Evolutionary conservation across 2,797 vertebrate species (phyloP), one percentile per base, ranked within the genome.

Genomic region (Muscicapa comitata): DNA sequence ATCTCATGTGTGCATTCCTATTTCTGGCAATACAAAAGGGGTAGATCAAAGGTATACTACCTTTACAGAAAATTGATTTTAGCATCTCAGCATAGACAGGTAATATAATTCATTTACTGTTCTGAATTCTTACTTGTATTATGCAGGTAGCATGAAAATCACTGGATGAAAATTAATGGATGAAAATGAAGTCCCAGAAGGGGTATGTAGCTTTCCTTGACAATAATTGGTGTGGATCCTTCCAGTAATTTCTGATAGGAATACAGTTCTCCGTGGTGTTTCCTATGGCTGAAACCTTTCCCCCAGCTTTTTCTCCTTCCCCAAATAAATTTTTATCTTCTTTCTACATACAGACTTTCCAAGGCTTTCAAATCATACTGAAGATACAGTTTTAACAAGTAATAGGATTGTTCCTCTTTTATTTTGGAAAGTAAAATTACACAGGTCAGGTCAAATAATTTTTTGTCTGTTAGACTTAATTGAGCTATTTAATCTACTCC

Each of bases 11-110:
- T 83, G 59, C 33, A 50, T 95, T 92, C 92, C 89, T 25, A 25
- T 91, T 88, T 97, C 96, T 90, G 90, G 86, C 29, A 97, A 55
- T 82, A 80, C 58, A 37, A 61, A 55, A 63, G 80, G 29, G 38
- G 71, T 40, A 95, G 92, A 61, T 83, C 92, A n/a, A 83, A 95
- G 76, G 17, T 80, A 75, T 50, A 78, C 96, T 40, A 21, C 90
- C 68, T 88, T 96, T 28, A 59, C 53, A 61, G 91, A 95, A 72
- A 85, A 91, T 47, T 82, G 40, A 81, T 94, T 83, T 96, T 71
- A 90, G 83, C 38, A 94, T 37, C 31, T 86, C 71, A 14, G 59
- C 93, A 28, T 90, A 78, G 86, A 91, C 88, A 7, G 93, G 63
- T 92, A 94, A 96, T 53, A 47, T 91, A 91, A 93, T 20, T 40